Conservation (phyloP, 2,113 vertebrate genomes). For the Ochotona curzoniae region DNA sequence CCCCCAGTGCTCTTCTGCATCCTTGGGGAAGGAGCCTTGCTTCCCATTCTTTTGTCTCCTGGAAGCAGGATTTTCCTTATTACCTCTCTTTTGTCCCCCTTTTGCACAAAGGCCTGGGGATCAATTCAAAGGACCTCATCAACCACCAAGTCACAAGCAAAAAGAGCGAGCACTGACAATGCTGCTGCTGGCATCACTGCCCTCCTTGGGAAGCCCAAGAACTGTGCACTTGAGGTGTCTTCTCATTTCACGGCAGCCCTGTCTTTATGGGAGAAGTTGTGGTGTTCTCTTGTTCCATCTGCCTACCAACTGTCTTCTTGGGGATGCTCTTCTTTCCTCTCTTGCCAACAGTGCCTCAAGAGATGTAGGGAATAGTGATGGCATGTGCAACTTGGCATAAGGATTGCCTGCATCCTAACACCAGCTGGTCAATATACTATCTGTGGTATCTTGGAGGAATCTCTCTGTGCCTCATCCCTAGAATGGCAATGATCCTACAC, state of each 20-base stretch:
- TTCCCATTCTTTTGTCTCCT: neutral
- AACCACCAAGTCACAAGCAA: too few species aligned
- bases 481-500: neutral
- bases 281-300: neutral
- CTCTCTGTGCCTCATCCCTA: neutral
- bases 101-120: neutral
- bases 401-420: neutral
- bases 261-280: too few species aligned
- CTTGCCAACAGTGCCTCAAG: neutral
- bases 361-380: neutral
- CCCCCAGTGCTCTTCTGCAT: accelerated
- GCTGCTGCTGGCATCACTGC: neutral
- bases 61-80: too few species aligned
- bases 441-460: neutral
- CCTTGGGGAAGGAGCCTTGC: too few species aligned
- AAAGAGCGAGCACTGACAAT: neutral
- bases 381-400: neutral
- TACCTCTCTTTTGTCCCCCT: neutral
- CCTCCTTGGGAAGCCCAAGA: too few species aligned
- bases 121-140: neutral
- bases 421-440: neutral
- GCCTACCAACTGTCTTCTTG: too few species aligned
- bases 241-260: neutral
- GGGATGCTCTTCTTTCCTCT: neutral
- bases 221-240: too few species aligned